These are phyloP conservation scores for Pollimyrus isidori DNA, from an alignment of 2,113 vertebrate genomes.

Conservation along the genomic window DNA sequence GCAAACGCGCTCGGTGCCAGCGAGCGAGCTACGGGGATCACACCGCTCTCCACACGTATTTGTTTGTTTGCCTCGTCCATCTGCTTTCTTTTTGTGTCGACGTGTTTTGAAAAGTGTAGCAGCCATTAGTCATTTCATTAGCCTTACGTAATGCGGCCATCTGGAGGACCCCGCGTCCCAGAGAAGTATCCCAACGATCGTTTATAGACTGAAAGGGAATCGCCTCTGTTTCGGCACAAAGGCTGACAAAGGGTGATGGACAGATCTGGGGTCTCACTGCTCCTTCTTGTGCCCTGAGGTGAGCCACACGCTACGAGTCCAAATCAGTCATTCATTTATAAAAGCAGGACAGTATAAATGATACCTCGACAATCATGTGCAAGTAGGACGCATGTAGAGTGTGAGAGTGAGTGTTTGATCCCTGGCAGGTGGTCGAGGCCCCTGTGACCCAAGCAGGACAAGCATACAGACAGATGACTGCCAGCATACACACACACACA, in stretches of 20 bases:
- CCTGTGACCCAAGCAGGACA: neutral
- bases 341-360: neutral
- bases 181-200: neutral
- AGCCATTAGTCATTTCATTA: slow-evolving; percentile 7
- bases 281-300: neutral
- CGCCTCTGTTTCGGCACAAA: neutral
- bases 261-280: neutral
- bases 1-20: neutral
- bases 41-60: neutral
- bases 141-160: neutral
- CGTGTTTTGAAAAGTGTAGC: neutral
- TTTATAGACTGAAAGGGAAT: neutral
- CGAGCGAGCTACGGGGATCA: neutral
- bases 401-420: neutral
- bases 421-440: neutral
- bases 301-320: neutral
- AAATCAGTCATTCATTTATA: neutral
- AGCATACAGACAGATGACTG: neutral
- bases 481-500: neutral
- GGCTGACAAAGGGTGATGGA: neutral
- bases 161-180: neutral
- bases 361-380: neutral
- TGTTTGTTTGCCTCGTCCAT: neutral
- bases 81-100: neutral
- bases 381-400: neutral